Evolutionary conservation across 2,797 vertebrate species (phyloP).

Genomic region (Antrozous pallidus): DNA sequence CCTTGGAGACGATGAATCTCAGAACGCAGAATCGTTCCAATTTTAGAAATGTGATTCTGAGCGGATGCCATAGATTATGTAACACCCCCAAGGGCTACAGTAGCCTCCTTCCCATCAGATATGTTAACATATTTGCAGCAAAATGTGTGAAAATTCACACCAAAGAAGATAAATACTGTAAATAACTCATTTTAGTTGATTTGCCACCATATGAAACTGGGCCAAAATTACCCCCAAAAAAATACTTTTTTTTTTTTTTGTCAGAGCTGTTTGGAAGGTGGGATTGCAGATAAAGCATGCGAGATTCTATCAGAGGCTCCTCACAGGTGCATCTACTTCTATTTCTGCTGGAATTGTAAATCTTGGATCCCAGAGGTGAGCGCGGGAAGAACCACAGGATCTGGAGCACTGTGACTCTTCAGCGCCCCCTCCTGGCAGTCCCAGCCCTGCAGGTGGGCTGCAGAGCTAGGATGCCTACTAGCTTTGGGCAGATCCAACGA

Average conservation of each 20-base stretch:
- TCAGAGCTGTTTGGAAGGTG: not conserved
- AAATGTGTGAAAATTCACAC: conserved; percentile 39
- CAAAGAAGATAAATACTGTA: not conserved
- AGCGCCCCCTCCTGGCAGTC: not conserved
- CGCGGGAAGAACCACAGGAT: accelerated
- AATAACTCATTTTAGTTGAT: not conserved
- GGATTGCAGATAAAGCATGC: not conserved
- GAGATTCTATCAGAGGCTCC: not conserved
- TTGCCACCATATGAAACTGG: not conserved
- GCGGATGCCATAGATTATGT: not conserved
- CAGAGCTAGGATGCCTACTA: accelerated
- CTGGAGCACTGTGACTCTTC: not conserved
- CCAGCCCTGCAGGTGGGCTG: not conserved
- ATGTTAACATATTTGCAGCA: not conserved
- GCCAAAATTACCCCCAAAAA: not conserved
- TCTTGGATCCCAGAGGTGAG: not conserved
- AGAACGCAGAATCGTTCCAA: not conserved
- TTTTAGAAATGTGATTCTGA: conserved; percentile 38
- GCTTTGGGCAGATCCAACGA: not conserved
- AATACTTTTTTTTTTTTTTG: not conserved
- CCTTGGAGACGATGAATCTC: conserved; percentile 1
- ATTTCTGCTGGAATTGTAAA: not conserved
- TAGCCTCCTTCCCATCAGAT: not conserved
- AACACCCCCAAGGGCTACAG: not conserved
- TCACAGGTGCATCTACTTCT: not conserved